phyloP scores from a whole-genome alignment of 2,888 invertebrate genomes.

The Drosophila anomalata region DNA sequence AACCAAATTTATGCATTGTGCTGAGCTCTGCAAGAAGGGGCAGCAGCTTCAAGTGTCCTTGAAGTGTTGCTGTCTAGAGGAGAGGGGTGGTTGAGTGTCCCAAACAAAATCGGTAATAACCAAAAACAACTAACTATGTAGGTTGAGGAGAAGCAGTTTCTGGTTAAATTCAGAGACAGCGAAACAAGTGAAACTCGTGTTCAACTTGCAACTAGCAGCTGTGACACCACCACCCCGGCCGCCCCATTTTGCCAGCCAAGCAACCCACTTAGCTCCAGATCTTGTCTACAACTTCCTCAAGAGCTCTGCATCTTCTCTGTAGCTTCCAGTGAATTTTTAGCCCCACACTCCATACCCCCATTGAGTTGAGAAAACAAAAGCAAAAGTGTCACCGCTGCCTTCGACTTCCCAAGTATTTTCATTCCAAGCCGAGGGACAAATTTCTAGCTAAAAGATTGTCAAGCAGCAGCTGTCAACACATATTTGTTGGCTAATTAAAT shows the following conservation, averaged over 20 bases:
- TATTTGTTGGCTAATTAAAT: slow-evolving; percentile 36
- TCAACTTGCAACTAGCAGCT: slow-evolving; percentile 45
- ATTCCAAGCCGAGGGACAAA: slow-evolving; percentile 40
- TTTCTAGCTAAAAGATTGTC: slow-evolving; percentile 66
- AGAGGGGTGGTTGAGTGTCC: background rate
- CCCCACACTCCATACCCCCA: background rate
- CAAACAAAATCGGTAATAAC: slow-evolving; percentile 8
- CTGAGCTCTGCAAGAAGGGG: slow-evolving; percentile 32
- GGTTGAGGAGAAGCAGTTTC: slow-evolving; percentile 47
- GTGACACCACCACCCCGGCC: slow-evolving; percentile 11
- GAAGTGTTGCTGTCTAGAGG: slow-evolving; percentile 30
- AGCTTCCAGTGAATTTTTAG: slow-evolving; percentile 23
- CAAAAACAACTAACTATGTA: slow-evolving; percentile 31
- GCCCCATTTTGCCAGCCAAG: background rate
- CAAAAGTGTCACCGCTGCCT: slow-evolving; percentile 62
- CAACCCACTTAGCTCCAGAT: slow-evolving; percentile 12
- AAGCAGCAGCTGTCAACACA: slow-evolving; percentile 52
- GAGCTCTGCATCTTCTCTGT: background rate
- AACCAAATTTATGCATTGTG: slow-evolving; percentile 63
- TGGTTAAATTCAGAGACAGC: slow-evolving; percentile 9
- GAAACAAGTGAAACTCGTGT: slow-evolving; percentile 48
- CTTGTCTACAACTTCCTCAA: slow-evolving; percentile 29
- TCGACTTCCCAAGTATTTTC: slow-evolving; percentile 47
- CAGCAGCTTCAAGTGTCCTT: slow-evolving; percentile 53
- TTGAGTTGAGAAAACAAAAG: slow-evolving; percentile 58